Percentiles rank a stretch among this genome's conserved stretches.
Evolutionary conservation across 2,113 vertebrate species (phyloP).

Genomic region (Drymodes brunneopygia): DNA sequence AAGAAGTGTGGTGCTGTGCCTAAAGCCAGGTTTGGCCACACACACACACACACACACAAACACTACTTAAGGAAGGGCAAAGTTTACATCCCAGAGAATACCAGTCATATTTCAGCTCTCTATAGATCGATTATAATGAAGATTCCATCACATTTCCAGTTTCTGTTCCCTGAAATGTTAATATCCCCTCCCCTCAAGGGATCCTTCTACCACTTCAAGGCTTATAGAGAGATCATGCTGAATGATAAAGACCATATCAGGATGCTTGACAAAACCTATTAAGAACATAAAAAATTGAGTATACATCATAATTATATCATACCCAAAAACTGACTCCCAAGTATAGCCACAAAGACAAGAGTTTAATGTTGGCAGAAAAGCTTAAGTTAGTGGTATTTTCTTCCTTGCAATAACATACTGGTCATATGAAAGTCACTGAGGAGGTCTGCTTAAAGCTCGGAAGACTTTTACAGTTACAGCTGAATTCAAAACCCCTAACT

Average conservation of each 20-base stretch:
- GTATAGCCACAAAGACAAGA: slow-evolving; percentile 50
- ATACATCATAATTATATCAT: neutral
- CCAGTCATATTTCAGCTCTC: neutral
- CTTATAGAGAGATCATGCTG: neutral
- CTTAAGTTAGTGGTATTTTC: slow-evolving; percentile 55
- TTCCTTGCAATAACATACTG: slow-evolving; percentile 48
- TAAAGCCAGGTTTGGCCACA: neutral
- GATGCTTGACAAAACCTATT: neutral
- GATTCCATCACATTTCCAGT: neutral
- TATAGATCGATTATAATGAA: neutral
- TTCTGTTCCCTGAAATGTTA: neutral
- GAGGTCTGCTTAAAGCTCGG: slow-evolving; percentile 31
- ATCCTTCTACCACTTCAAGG: neutral
- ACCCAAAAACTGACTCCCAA: slow-evolving; percentile 36
- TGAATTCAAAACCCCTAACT: slow-evolving; percentile 3
- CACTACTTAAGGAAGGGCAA: neutral
- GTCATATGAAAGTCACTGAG: slow-evolving; percentile 52
- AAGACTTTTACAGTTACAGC: slow-evolving; percentile 61
- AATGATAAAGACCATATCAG: neutral
- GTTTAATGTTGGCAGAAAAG: slow-evolving; percentile 44
- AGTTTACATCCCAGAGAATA: neutral
- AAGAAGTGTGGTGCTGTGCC: neutral
- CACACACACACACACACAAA: neutral
- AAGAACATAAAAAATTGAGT: neutral
- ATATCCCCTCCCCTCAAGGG: neutral